Evolutionary conservation across 1,140 invertebrate species (phyloP).

Genomic region (Drosophila setifemur): DNA sequence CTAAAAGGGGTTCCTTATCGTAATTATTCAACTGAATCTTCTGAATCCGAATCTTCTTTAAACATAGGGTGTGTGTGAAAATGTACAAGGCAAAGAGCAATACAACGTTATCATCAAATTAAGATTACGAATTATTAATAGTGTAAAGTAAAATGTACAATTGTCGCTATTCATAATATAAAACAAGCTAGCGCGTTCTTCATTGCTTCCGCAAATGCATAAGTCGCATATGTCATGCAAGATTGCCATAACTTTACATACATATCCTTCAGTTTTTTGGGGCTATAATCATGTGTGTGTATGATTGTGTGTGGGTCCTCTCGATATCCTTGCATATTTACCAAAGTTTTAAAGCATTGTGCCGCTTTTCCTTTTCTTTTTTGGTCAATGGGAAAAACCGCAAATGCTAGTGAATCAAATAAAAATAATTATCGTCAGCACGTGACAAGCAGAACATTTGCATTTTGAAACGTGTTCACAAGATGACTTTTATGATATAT

Average conservation of each 20-base stretch:
- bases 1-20: conserved; percentile 28
- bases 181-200: conserved; percentile 73
- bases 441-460: conserved; percentile 14
- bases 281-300: too few relatives aligned
- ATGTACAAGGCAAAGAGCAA: conserved; percentile 77
- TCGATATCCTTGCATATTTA: conserved; percentile 44
- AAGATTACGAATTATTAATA: conserved; percentile 62
- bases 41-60: conserved; percentile 21
- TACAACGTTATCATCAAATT: conserved; percentile 71
- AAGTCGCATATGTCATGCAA: conserved; percentile 51
- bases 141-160: conserved; percentile 75
- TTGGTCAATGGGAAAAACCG: conserved; percentile 59
- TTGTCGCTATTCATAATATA: conserved; percentile 71
- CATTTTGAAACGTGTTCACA: conserved; percentile 52
- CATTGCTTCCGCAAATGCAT: conserved; percentile 40
- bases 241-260: conserved; percentile 70
- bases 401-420: conserved; percentile 41
- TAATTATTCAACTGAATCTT: conserved; percentile 51
- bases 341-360: conserved; percentile 47
- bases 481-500: conserved; percentile 49
- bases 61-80: conserved; percentile 53
- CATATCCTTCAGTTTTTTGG: conserved; percentile 24
- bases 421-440: conserved; percentile 50
- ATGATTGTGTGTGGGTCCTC: not conserved
- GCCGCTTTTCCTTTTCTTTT: conserved; percentile 41